phyloP scores from a whole-genome alignment of 2,113 vertebrate genomes.

The Nymphicus hollandicus region DNA sequence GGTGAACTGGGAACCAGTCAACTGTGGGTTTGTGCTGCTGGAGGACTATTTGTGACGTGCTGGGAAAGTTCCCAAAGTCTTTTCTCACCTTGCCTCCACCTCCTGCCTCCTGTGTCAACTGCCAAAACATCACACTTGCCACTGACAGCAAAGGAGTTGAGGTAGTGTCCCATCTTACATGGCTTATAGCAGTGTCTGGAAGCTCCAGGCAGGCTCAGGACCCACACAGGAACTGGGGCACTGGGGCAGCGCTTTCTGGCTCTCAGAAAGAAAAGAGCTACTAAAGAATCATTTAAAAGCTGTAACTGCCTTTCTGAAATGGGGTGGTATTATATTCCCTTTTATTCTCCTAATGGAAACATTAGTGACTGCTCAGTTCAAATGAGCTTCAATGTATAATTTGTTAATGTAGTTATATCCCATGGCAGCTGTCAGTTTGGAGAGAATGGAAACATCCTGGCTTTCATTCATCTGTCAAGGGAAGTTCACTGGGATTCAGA shows the following conservation, averaged over 20 bases:
- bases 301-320: not conserved
- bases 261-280: not conserved
- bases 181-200: not conserved
- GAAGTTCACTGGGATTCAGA: not conserved
- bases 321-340: not conserved
- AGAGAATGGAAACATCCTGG: not conserved
- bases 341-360: not conserved
- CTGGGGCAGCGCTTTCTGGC: not conserved
- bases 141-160: not conserved
- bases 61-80: conserved; percentile 33
- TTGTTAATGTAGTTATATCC: not conserved
- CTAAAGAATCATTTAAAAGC: not conserved
- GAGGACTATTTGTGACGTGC: not conserved
- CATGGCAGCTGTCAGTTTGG: not conserved
- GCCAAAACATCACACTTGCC: conserved; percentile 7
- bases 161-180: not conserved
- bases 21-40: not conserved
- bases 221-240: not conserved
- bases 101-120: not conserved
- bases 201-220: not conserved
- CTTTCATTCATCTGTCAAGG: not conserved
- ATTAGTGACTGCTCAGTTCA: not conserved
- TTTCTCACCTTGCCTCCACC: conserved; percentile 30
- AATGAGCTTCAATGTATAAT: not conserved
- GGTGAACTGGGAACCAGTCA: not conserved